A percentile compares a stretch with the other conserved stretches of the same genome.
Conservation (phyloP, 2,797 vertebrate species). For the Lutjanus campechanus region DNA sequence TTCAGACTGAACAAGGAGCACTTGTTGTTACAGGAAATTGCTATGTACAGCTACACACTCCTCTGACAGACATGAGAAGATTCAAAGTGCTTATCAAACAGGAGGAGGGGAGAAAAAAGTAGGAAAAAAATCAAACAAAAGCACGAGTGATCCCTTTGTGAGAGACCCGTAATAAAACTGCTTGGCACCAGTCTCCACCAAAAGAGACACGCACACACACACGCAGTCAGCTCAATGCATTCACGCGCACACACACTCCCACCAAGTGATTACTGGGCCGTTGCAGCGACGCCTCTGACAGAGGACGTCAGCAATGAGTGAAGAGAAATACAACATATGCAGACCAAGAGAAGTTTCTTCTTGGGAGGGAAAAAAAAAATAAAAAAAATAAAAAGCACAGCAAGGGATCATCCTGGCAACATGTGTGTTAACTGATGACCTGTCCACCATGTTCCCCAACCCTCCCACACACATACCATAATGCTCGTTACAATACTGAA, state of each 20-base stretch:
- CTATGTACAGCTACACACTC: slow-evolving; percentile 85
- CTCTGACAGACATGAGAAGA: slow-evolving; percentile 73
- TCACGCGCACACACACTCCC: slow-evolving; percentile 25
- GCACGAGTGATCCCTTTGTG: slow-evolving; percentile 75
- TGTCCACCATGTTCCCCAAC: slow-evolving; percentile 3
- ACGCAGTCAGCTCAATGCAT: not conserved
- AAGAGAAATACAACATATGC: slow-evolving; percentile 40
- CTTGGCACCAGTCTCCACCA: slow-evolving; percentile 80
- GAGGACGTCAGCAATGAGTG: slow-evolving; percentile 44
- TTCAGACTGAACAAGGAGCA: slow-evolving; percentile 84
- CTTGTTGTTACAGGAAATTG: slow-evolving; percentile 83
- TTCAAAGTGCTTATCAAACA: slow-evolving; percentile 83
- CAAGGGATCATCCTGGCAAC: slow-evolving; percentile 50
- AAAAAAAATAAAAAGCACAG: slow-evolving; percentile 16
- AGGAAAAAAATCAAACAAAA: slow-evolving; percentile 50
- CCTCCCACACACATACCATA: slow-evolving; percentile 11
- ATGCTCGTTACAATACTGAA: slow-evolving; percentile 54
- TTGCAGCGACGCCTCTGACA: slow-evolving; percentile 59
- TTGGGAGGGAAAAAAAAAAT: not conserved
- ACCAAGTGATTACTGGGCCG: slow-evolving; percentile 63
- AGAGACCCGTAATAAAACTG: slow-evolving; percentile 79
- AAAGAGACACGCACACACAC: slow-evolving; percentile 39
- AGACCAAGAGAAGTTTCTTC: slow-evolving; percentile 18
- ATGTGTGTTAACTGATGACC: slow-evolving; percentile 25
- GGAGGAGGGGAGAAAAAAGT: slow-evolving; percentile 17